phyloP scores from a whole-genome alignment of 2,888 invertebrate species.

The Ischnus inquisitorius region DNA sequence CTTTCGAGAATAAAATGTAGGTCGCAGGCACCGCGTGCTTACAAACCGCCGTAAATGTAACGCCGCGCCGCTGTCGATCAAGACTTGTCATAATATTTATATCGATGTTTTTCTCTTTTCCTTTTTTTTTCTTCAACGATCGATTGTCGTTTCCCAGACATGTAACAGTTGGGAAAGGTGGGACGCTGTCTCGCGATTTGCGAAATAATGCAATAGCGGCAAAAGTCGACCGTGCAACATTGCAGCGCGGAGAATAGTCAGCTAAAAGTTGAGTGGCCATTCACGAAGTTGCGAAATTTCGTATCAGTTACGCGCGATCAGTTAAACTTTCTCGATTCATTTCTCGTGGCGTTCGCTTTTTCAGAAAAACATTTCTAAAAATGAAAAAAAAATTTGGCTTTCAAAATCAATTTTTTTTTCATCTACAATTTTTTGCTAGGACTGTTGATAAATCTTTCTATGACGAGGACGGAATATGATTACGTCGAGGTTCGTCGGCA shows the following conservation, averaged over 20 bases:
- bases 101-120: neutral
- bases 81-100: constrained; percentile 26
- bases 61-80: neutral
- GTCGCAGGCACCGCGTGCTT: constrained; percentile 7
- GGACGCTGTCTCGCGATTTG: too few relatives aligned
- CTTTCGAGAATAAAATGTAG: constrained; percentile 3
- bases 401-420: neutral
- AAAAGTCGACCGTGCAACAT: neutral
- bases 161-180: neutral
- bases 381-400: neutral
- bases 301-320: too few relatives aligned
- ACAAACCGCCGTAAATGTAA: neutral
- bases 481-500: neutral
- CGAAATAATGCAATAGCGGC: too few relatives aligned
- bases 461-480: neutral
- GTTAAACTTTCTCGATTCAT: too few relatives aligned
- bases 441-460: neutral
- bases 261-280: neutral
- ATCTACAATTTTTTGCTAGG: neutral
- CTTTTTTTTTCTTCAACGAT: neutral
- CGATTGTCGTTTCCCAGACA: neutral
- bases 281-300: too few relatives aligned
- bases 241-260: neutral
- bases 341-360: neutral
- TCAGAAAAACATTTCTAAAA: neutral